Evolutionary conservation across 2,797 vertebrate species (phyloP).

Genomic region (Parauchenoglanis ngamensis): DNA sequence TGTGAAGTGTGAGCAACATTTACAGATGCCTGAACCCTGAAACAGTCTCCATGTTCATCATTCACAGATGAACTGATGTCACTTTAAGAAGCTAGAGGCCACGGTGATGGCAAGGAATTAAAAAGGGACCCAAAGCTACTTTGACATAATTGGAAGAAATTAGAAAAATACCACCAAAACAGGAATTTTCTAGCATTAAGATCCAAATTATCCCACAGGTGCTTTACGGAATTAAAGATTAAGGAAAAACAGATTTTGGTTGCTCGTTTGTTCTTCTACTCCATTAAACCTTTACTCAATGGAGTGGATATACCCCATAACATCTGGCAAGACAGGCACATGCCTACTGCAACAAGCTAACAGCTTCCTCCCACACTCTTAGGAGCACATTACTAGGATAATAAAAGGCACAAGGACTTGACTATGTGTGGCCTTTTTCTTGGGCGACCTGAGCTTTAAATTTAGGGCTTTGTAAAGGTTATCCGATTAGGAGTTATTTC

Average conservation of each 20-base stretch:
- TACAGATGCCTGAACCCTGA: constrained; percentile 77
- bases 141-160: neutral
- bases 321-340: neutral
- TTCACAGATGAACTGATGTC: constrained; percentile 23
- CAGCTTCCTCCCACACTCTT: neutral
- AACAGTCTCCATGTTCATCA: constrained; percentile 65
- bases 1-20: constrained; percentile 87
- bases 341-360: neutral
- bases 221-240: neutral
- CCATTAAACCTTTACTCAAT: neutral
- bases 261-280: neutral
- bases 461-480: constrained; percentile 37
- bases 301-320: neutral
- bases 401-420: constrained; percentile 22
- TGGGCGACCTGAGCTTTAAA: constrained; percentile 20
- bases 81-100: neutral
- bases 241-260: neutral
- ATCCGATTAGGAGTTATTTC: constrained; percentile 34
- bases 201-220: neutral
- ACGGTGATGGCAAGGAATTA: neutral
- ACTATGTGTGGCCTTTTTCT: constrained; percentile 18
- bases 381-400: neutral
- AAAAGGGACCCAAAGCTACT: constrained; percentile 3
- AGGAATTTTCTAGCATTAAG: neutral
- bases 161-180: neutral